Conservation (phyloP, 2,113 vertebrate genomes). For the Eptesicus fuscus region DNA sequence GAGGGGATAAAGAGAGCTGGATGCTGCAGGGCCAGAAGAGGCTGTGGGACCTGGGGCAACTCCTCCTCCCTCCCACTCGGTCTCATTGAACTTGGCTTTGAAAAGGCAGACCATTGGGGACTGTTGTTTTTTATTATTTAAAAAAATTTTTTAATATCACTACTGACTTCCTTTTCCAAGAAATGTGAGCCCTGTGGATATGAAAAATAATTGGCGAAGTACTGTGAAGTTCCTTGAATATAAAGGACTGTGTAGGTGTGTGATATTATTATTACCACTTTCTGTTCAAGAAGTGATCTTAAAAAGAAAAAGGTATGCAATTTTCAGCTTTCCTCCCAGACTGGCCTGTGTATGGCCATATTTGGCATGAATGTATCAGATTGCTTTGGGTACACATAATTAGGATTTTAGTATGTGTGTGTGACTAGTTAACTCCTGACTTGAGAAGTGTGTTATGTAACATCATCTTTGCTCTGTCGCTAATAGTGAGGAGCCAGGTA, state of each 20-base stretch:
- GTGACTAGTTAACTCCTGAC: slow-evolving; percentile 50
- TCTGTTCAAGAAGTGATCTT: slow-evolving; percentile 41
- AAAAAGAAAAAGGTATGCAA: neutral
- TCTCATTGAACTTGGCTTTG: slow-evolving; percentile 30
- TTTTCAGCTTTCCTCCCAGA: slow-evolving; percentile 51
- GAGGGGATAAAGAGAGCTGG: neutral
- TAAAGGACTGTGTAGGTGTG: slow-evolving; percentile 52
- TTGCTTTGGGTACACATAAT: slow-evolving; percentile 51
- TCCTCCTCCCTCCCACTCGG: neutral
- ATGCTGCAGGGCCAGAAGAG: neutral
- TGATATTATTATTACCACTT: slow-evolving; percentile 46
- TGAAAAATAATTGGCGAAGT: slow-evolving; percentile 45
- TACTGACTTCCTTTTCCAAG: slow-evolving; percentile 49
- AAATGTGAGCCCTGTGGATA: slow-evolving; percentile 51
- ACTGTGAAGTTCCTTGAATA: slow-evolving; percentile 47
- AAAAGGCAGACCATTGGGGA: neutral
- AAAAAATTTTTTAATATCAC: neutral
- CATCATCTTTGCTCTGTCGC: slow-evolving; percentile 12
- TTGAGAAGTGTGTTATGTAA: slow-evolving; percentile 42
- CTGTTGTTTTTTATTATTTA: neutral
- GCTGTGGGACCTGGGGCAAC: neutral
- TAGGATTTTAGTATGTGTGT: slow-evolving; percentile 59
- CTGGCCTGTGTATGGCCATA: slow-evolving; percentile 52
- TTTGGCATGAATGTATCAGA: slow-evolving; percentile 52
- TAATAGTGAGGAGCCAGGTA: neutral